Percentiles rank a stretch among this genome's conserved stretches.
These are phyloP conservation scores for Brachionus asplanchnoidis DNA, from an alignment of 1,140 invertebrate genomes.

Conservation along the genomic window DNA sequence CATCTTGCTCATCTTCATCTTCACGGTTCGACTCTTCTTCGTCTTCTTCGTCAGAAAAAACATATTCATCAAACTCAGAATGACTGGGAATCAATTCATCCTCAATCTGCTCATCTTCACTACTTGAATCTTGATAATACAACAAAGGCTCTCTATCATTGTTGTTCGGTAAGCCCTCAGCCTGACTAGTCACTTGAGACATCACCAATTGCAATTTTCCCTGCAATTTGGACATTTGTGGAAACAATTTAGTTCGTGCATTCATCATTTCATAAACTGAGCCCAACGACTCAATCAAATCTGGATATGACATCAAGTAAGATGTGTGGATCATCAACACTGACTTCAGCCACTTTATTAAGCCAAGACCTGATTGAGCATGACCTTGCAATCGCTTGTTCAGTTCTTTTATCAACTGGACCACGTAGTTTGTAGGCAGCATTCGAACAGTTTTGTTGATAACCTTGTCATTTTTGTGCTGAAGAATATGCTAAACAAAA, in stretches of 20 bases:
- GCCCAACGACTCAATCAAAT: conserved; percentile 50
- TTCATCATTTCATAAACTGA: conserved; percentile 53
- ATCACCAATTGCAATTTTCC: conserved; percentile 52
- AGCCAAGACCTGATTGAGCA: conserved; percentile 46
- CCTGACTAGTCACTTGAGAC: conserved; percentile 47
- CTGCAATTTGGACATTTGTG: conserved; percentile 48
- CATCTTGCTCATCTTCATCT: conserved; percentile 28
- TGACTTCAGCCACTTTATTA: conserved; percentile 49
- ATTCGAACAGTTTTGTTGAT: conserved; percentile 50
- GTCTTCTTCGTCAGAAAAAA: conserved; percentile 41
- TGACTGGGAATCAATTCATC: conserved; percentile 41
- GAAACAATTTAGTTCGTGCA: conserved; percentile 46
- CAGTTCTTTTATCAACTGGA: conserved; percentile 50
- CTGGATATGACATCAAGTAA: conserved; percentile 54
- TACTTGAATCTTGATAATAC: conserved; percentile 30
- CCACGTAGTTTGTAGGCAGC: conserved; percentile 48
- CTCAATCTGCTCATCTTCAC: conserved; percentile 35
- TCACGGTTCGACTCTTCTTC: conserved; percentile 41
- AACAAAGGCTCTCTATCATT: conserved; percentile 1
- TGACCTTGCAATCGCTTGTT: conserved; percentile 48
- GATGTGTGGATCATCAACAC: conserved; percentile 52
- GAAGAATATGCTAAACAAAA: conserved; percentile 48
- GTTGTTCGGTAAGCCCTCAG: neutral
- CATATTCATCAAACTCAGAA: conserved; percentile 41
- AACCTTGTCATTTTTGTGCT: conserved; percentile 46